Evolutionary conservation across 2,888 invertebrate species (phyloP).

Genomic region (Alcis repandata): DNA sequence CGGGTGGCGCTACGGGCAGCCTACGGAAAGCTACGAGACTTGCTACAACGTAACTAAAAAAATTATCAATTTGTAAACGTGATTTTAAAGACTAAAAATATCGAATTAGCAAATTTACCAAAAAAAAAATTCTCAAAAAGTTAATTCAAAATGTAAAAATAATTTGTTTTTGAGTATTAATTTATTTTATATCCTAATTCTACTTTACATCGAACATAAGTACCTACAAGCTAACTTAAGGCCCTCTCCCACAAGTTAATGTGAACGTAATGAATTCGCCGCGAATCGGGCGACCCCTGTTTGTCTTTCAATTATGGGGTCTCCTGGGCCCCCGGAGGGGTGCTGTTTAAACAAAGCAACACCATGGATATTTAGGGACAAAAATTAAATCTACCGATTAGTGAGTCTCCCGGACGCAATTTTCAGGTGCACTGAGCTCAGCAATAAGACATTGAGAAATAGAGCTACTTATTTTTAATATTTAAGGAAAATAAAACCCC

Average conservation of each 20-base stretch:
- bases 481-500: too few relatives aligned
- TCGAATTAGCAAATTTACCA: too few relatives aligned
- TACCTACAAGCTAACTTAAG: too few relatives aligned
- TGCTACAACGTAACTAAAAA: too few relatives aligned
- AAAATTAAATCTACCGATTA: slow-evolving; percentile 79
- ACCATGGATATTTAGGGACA: slow-evolving; percentile 75
- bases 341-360: slow-evolving; percentile 74
- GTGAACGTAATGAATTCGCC: slow-evolving; percentile 82
- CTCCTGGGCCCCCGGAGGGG: slow-evolving; percentile 57
- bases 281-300: slow-evolving; percentile 78
- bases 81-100: too few relatives aligned
- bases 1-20: neutral
- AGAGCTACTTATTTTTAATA: too few relatives aligned
- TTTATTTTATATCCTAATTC: too few relatives aligned
- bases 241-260: slow-evolving; percentile 65
- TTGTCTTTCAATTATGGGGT: slow-evolving; percentile 85
- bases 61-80: too few relatives aligned
- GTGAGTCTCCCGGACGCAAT: slow-evolving; percentile 64
- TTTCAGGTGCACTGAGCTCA: slow-evolving; percentile 63
- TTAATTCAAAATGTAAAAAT: too few relatives aligned
- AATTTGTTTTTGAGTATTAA: too few relatives aligned
- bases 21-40: neutral
- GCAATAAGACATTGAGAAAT: slow-evolving; percentile 17
- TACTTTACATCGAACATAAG: too few relatives aligned
- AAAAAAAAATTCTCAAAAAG: too few relatives aligned